Evolutionary conservation across 1,140 invertebrate genomes (phyloP), one percentile per base, ranked within the genome.

Genomic region (Neomicropteryx cornuta): DNA sequence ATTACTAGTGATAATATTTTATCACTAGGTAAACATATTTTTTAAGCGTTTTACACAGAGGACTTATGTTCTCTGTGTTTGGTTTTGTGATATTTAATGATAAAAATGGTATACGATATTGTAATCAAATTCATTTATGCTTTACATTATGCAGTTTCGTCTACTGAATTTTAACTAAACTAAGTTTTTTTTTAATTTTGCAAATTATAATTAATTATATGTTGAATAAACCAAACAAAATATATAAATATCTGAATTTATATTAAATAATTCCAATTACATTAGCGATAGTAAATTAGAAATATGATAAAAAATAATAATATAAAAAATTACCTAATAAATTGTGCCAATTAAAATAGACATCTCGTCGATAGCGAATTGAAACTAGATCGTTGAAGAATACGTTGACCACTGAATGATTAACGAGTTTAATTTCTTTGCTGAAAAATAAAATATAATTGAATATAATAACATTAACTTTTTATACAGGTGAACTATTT

Each of bases 331-430:
- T 42, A 66, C 63, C 58, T 21, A 66, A 45, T 41, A 66, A 50
- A 51, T 62, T 66, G 45, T 64, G 61, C 71, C 71, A 75, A 45
- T 70, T 73, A 27, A 72, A 61, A 49, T 69, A 73, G 20, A 77
- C 65, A 38, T 76, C 74, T 28, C 67, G 69, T 14, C 74, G 58
- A 45, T 73, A 72, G 38, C 71, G 62, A 5, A 70, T 74, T 5
- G 70, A 67, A 31, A 75, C 65, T 24, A 78, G 49, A 45, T 75
- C 72, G 45, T 72, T 73, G 44, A 72, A 78, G 45, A 72, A 79
- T 2, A 79, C 60, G 43, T 77, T 74, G n/a, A 77, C 38, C 5
- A 75, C 51, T 4, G 73, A 75, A 18, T 62, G 58, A 36, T 77
- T 72, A 17, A 58, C 51, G 24, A 64, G 37, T 17, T 56, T 49